A percentile compares a stretch with the other conserved stretches of the same genome.
Evolutionary conservation across 2,113 vertebrate genomes (phyloP).

Genomic region (Corvus cornix): DNA sequence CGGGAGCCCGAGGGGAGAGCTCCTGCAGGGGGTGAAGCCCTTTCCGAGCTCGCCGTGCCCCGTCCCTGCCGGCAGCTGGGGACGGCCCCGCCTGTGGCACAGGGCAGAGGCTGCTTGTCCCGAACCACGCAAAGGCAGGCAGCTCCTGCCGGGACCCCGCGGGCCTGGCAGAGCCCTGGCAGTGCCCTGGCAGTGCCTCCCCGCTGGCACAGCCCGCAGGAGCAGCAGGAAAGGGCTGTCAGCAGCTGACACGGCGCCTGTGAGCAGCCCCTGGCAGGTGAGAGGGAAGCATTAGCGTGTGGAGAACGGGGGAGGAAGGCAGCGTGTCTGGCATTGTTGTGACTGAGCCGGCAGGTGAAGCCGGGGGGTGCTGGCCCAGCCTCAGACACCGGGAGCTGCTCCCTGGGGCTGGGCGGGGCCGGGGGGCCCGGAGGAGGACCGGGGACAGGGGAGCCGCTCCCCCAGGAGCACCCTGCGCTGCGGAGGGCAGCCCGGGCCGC

Average conservation of each 20-base stretch:
- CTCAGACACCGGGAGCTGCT: accelerated
- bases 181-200: not conserved
- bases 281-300: not conserved
- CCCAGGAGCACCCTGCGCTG: no score
- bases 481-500: no score
- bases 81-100: not conserved
- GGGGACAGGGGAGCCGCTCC: accelerated
- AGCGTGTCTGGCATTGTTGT: not conserved
- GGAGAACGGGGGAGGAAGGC: not conserved
- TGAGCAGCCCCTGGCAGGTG: not conserved
- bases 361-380: not conserved
- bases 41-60: accelerated
- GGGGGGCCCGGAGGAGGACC: accelerated
- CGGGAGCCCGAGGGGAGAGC: no score
- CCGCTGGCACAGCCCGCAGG: not conserved
- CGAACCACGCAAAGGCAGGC: accelerated
- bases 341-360: not conserved
- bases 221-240: not conserved
- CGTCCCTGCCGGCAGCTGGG: not conserved
- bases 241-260: not conserved
- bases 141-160: no score
- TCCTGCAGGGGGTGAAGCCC: not conserved
- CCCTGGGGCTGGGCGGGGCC: not conserved
- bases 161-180: not conserved
- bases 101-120: not conserved